A percentile compares a stretch with the other conserved stretches of the same genome.
Conservation (phyloP, 2,888 invertebrate genomes). For the Tigriopus californicus region DNA sequence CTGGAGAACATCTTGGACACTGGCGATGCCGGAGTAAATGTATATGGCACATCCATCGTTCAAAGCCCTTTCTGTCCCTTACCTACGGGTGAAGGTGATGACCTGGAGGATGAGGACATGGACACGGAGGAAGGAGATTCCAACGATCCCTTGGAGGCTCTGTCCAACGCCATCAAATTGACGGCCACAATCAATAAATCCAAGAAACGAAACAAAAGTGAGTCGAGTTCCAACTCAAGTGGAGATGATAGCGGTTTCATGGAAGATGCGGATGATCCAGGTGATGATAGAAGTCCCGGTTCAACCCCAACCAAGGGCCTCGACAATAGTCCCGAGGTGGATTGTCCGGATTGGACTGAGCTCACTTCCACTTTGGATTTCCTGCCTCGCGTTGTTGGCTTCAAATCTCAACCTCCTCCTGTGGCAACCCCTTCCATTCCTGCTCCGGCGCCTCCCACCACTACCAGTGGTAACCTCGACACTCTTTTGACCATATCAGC, state of each 20-base stretch:
- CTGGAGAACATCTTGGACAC: slow-evolving; percentile 42
- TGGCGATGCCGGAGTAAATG: slow-evolving; percentile 8
- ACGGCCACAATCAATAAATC: too few species aligned
- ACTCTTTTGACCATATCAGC: too few species aligned
- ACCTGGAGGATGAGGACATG: too few species aligned
- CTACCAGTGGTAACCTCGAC: background rate
- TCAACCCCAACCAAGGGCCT: too few species aligned
- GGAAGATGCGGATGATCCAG: background rate
- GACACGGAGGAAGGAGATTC: too few species aligned
- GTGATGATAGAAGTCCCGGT: too few species aligned
- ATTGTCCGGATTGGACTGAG: slow-evolving; percentile 15
- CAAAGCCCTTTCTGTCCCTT: background rate
- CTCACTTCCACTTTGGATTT: slow-evolving; percentile 11
- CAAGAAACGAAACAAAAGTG: too few species aligned
- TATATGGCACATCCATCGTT: slow-evolving; percentile 8
- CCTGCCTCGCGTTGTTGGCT: background rate
- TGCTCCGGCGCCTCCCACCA: background rate
- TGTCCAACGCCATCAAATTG: too few species aligned
- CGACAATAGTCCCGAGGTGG: background rate
- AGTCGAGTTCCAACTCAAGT: too few species aligned
- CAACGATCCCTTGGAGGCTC: too few species aligned
- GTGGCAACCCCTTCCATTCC: background rate
- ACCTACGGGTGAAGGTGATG: too few species aligned
- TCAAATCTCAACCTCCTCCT: too few species aligned
- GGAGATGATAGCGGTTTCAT: slow-evolving; percentile 1